Percentiles rank a stretch among this genome's conserved stretches.
These are phyloP conservation scores for Drosophila koepferae DNA, from an alignment of 2,888 invertebrate genomes.

Conservation along the genomic window DNA sequence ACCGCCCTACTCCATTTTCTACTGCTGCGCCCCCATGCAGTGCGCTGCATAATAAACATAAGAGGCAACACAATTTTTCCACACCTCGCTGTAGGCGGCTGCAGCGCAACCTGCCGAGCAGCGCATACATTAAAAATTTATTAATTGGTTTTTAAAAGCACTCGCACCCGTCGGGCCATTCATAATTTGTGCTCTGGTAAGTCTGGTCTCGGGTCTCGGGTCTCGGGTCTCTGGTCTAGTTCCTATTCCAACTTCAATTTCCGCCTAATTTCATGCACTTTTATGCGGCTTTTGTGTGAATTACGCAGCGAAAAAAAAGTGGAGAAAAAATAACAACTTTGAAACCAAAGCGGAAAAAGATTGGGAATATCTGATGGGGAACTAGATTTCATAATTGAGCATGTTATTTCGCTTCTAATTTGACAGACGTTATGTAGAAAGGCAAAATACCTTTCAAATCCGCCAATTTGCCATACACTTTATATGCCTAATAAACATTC, in stretches of 20 bases:
- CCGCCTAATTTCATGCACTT: slow-evolving; percentile 79
- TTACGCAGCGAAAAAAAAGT: slow-evolving; percentile 69
- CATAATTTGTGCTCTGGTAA: slow-evolving; percentile 58
- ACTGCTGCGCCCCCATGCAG: slow-evolving; percentile 63
- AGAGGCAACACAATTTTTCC: slow-evolving; percentile 61
- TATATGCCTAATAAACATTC: background rate
- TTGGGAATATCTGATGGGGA: slow-evolving; percentile 42
- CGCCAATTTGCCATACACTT: slow-evolving; percentile 51
- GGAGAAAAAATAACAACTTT: slow-evolving; percentile 2
- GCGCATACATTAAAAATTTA: slow-evolving; percentile 80
- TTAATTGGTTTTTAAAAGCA: slow-evolving; percentile 81
- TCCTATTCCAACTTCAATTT: slow-evolving; percentile 67
- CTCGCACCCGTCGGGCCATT: slow-evolving; percentile 78
- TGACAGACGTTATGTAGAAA: slow-evolving; percentile 47
- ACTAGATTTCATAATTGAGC: slow-evolving; percentile 47
- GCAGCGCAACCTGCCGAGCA: slow-evolving; percentile 65
- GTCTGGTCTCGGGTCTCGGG: background rate
- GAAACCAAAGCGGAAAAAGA: slow-evolving; percentile 71
- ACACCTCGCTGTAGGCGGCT: slow-evolving; percentile 48
- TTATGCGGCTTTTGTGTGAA: slow-evolving; percentile 75
- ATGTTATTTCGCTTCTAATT: slow-evolving; percentile 52
- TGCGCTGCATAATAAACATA: slow-evolving; percentile 78
- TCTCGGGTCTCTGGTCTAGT: slow-evolving; percentile 21
- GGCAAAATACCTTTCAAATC: slow-evolving; percentile 62
- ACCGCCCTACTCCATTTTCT: slow-evolving; percentile 7